A percentile compares a stretch with the other conserved stretches of the same genome.
phyloP scores from a whole-genome alignment of 1,140 invertebrate species.

The Orius insidiosus region DNA sequence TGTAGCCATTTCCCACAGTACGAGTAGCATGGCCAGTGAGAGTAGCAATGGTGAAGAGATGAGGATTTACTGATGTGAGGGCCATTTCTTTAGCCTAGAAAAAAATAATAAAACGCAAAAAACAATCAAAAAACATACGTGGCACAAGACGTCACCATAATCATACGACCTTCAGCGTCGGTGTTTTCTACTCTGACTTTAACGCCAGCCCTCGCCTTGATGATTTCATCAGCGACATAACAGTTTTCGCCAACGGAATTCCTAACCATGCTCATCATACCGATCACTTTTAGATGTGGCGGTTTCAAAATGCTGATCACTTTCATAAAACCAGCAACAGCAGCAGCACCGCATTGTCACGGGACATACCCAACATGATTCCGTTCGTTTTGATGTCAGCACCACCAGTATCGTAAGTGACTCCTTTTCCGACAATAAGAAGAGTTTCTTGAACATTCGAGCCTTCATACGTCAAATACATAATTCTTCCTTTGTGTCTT shows the following conservation, averaged over 20 bases:
- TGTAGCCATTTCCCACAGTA: conserved; percentile 59
- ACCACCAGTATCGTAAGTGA: conserved; percentile 85
- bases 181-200: conserved; percentile 78
- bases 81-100: conserved; percentile 56
- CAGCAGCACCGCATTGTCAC: conserved; percentile 93
- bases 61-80: conserved; percentile 49
- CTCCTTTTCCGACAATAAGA: conserved; percentile 87
- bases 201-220: conserved; percentile 71
- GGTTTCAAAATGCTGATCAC: conserved; percentile 56
- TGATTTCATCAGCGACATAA: conserved; percentile 83
- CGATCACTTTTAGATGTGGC: conserved; percentile 68
- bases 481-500: conserved; percentile 67
- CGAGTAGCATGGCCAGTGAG: conserved; percentile 74
- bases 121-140: too few species aligned
- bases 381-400: conserved; percentile 78
- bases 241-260: conserved; percentile 83
- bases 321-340: conserved; percentile 85
- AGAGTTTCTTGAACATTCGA: conserved; percentile 54
- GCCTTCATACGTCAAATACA: conserved; percentile 71
- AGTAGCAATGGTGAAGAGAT: conserved; percentile 91
- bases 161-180: conserved; percentile 88
- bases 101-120: too few species aligned
- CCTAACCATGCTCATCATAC: conserved; percentile 67
- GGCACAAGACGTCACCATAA: conserved; percentile 82
- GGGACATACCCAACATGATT: conserved; percentile 81